Base-by-base conservation (phyloP, 2,888 invertebrate species). In the Chelonus formosanus region DNA sequence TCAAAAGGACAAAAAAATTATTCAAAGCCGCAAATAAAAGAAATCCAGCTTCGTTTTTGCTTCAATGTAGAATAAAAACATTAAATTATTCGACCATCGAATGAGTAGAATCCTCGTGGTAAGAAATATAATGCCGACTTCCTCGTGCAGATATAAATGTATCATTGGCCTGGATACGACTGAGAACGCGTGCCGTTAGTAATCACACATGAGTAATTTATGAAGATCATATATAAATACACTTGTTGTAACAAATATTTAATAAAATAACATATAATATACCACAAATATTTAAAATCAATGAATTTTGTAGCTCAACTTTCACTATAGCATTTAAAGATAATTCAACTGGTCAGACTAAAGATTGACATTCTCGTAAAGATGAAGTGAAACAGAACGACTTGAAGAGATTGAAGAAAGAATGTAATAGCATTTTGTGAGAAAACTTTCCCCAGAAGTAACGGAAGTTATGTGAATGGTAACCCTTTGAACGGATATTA, bases 41-140 rank as follows among this genome's bases (percentile, higher is more conserved):
- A 20, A 1, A 20, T 20, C 20, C 20, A 20, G 20, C 20, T 20
- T 20, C 2, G 20, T 20, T 20, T 20, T 20, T 20, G 2, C 20
- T 20, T 20, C 20, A 20, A 20, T 20, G 20, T 20, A 20, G 20
- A 20, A 20, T 20, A 20, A 20, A 20, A 20, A 20, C 20, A 20
- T 20, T 20, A 20, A 20, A 20, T 20, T 2, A 20, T 20, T 20
- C 20, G 20, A 20, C 20, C 20, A 20, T 20, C 20, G 20, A 20
- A 20, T 20, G 20, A 20, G 20, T 20, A 20, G 20, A 20, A 20
- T 20, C 20, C 10, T n/a, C 34, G 34, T 36, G n/a, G 34, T 0
- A n/a, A 10, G 43, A 58, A 61, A 64, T 54, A 57, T 67, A 57
- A 58, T 36, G 53, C 35, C 61, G 57, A 71, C 69, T 68, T 71